Evolutionary conservation across 2,797 vertebrate species (phyloP), one percentile per base, ranked within the genome.

Genomic region (Mastacembelus armatus): DNA sequence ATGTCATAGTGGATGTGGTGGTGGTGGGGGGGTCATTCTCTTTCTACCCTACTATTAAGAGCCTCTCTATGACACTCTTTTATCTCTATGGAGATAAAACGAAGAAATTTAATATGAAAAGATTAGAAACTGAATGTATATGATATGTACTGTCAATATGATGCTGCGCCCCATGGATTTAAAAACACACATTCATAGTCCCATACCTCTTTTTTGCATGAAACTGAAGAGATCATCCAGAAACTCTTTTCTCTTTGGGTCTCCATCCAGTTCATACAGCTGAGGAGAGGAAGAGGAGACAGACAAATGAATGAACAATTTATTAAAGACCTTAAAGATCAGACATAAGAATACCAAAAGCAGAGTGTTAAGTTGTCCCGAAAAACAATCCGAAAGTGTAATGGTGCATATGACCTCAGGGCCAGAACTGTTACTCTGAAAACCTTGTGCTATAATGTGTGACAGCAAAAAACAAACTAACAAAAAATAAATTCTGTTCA

Each of bases 161-260:
- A 24, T 7, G 12, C 9, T 35, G n/a, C 14, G 48, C 44, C n/a
- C 33, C 30, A n/a, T 48, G 38, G n/a, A 11, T 14, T 47, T 40
- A 39, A 65, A 32, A 49, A 48, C 33, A 36, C 5, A 39, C 22
- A 45, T 15, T 22, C 15, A 48, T 9, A 65, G 22, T n/a, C 14
- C 21, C 72, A n/a, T 90, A 94, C 95, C 98, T 95, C 97, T 90
- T 78, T 98, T 98, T 86, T 99, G 97, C 97, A 99, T 99, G 88
- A 98, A 99, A 88, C 95, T 97, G 92, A 99, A 99, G 66, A 99
- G 91, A 80, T 98, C 95, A 0, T 99, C 98, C 73, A 99, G 91
- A 82, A 99, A 99, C 85, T 98, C 97, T 77, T 99, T 99, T 74
- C 98, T 95, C 86, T 98, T 96, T 40, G 97, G 97, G 85, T 98